phyloP scores from a whole-genome alignment of 2,113 vertebrate species.

The Zootoca vivipara region DNA sequence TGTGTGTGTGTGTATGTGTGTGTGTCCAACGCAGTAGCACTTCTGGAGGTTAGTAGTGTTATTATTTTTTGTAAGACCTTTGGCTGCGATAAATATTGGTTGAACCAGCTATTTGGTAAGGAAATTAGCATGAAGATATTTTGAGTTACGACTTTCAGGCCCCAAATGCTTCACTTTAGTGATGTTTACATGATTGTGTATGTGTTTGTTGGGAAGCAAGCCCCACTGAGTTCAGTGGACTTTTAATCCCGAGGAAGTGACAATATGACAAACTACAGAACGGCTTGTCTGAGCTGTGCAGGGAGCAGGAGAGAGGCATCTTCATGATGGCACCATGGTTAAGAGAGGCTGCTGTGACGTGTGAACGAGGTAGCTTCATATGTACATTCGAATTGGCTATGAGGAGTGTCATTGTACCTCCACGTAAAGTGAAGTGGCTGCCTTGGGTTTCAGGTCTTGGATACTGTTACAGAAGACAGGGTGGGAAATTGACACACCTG shows the following conservation, averaged over 20 bases:
- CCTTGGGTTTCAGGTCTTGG: background rate
- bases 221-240: too few relatives aligned
- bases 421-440: background rate
- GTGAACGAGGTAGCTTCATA: background rate
- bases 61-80: background rate
- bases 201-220: too few relatives aligned
- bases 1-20: too few relatives aligned
- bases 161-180: constrained; percentile 41
- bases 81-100: background rate
- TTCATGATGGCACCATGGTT: too few relatives aligned
- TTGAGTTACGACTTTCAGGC: background rate
- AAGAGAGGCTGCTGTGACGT: too few relatives aligned
- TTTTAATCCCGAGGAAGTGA: too few relatives aligned
- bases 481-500: background rate
- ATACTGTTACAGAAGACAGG: background rate
- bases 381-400: background rate
- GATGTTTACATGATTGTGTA: constrained; percentile 42
- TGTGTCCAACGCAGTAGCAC: too few relatives aligned
- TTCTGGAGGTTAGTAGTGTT: too few relatives aligned
- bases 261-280: too few relatives aligned
- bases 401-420: background rate
- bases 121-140: background rate
- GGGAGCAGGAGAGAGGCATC: too few relatives aligned
- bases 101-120: background rate
- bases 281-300: too few relatives aligned